These are phyloP conservation scores for Ruditapes philippinarum DNA, from an alignment of 1,140 invertebrate genomes.

Conservation along the genomic window DNA sequence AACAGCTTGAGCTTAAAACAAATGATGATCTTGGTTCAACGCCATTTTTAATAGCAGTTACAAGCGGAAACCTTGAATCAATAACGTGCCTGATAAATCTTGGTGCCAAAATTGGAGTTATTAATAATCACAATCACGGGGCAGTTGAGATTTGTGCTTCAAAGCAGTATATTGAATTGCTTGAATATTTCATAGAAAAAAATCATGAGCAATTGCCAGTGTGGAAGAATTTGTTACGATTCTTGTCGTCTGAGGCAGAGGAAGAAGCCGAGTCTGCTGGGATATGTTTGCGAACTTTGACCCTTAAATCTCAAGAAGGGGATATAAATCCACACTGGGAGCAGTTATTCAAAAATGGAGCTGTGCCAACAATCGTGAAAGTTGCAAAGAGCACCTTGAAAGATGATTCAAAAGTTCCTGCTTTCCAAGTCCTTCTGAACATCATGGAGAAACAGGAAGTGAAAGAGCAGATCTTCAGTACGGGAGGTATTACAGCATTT, in stretches of 20 bases:
- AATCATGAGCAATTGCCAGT: conserved; percentile 82
- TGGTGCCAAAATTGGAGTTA: conserved; percentile 79
- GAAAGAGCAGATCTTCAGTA: conserved; percentile 80
- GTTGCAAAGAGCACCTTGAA: conserved; percentile 77
- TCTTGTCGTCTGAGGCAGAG: conserved; percentile 82
- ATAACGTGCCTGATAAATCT: conserved; percentile 80
- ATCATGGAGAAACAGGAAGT: conserved; percentile 80
- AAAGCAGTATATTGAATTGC: conserved; percentile 79
- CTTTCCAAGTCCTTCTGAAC: conserved; percentile 81
- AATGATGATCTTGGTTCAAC: conserved; percentile 83
- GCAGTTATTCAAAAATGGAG: conserved; percentile 76
- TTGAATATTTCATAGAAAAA: conserved; percentile 82
- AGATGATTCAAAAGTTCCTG: conserved; percentile 80
- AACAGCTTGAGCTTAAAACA: conserved; percentile 84
- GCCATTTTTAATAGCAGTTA: conserved; percentile 84
- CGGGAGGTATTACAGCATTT: conserved; percentile 80
- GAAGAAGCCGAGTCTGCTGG: conserved; percentile 83
- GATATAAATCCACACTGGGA: conserved; percentile 80
- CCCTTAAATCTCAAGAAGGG: conserved; percentile 72
- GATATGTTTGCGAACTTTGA: conserved; percentile 82
- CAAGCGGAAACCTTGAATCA: conserved; percentile 81
- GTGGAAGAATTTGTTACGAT: conserved; percentile 84
- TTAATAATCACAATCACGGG: conserved; percentile 83
- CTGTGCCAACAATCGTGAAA: conserved; percentile 79
- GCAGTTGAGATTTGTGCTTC: conserved; percentile 84